These are phyloP conservation scores for Ibycter americanus DNA, from an alignment of 2,797 vertebrate species.

Conservation along the genomic window DNA sequence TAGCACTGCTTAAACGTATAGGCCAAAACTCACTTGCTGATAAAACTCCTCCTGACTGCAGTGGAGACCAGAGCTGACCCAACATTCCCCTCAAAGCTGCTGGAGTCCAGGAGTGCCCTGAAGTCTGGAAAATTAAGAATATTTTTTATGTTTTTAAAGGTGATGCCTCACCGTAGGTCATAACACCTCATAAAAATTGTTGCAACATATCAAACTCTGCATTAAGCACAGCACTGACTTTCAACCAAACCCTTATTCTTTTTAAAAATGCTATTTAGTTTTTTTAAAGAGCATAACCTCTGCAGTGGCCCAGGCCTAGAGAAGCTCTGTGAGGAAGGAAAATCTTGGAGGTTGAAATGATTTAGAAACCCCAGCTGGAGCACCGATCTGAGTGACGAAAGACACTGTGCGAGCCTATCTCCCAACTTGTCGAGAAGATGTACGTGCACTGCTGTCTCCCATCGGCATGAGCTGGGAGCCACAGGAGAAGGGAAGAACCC, in stretches of 20 bases:
- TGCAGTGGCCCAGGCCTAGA: background rate
- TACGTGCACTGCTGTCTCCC: accelerated
- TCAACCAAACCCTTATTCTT: background rate
- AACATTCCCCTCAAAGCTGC: background rate
- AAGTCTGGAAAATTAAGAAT: background rate
- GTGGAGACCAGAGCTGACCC: background rate
- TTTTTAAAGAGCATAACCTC: background rate
- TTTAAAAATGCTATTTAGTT: accelerated
- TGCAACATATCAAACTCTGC: background rate
- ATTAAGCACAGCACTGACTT: background rate
- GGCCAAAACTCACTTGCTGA: background rate
- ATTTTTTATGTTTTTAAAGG: background rate
- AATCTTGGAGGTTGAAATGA: background rate
- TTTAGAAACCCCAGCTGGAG: background rate
- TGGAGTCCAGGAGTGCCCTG: background rate
- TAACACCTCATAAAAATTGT: background rate
- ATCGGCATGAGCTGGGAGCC: background rate
- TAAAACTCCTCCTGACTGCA: background rate
- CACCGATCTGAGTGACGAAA: background rate
- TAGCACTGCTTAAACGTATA: background rate
- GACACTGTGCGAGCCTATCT: background rate
- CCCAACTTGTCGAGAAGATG: background rate
- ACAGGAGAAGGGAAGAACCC: background rate
- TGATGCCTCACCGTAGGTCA: background rate
- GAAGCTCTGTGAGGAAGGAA: background rate